A percentile compares a stretch with the other conserved stretches of the same genome.
Evolutionary conservation across 37 sponge, comb jelly and placozoan species (phyloP).

Genomic region (Bolinopsis microptera): DNA sequence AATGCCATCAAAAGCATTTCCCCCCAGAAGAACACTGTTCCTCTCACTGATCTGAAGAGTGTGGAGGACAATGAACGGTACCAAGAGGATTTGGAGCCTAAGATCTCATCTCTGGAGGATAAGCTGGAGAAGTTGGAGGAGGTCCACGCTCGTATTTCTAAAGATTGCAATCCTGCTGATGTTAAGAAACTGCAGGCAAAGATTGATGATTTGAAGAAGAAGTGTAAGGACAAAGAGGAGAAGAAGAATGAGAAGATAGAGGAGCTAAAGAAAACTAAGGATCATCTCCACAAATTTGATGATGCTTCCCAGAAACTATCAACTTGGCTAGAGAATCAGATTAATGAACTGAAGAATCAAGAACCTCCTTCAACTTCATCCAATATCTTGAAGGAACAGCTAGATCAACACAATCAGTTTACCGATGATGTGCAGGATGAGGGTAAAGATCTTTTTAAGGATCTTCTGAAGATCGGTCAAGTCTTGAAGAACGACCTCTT

Average conservation of each 20-base stretch:
- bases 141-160: slow-evolving; percentile 24
- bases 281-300: neutral
- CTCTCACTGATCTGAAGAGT: neutral
- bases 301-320: neutral
- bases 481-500: slow-evolving; percentile 46
- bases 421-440: slow-evolving; percentile 55
- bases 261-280: slow-evolving; percentile 18
- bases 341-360: slow-evolving; percentile 12
- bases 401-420: slow-evolving; percentile 2
- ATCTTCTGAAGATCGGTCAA: slow-evolving; percentile 26
- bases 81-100: slow-evolving; percentile 13
- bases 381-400: neutral
- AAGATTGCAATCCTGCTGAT: slow-evolving; percentile 50
- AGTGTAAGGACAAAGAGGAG: slow-evolving; percentile 55
- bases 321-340: slow-evolving; percentile 51
- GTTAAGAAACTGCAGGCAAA: slow-evolving; percentile 31
- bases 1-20: slow-evolving; percentile 25
- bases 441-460: slow-evolving; percentile 39
- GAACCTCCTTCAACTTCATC: slow-evolving; percentile 9
- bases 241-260: slow-evolving; percentile 51
- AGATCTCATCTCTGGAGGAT: slow-evolving; percentile 38
- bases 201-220: slow-evolving; percentile 44
- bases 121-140: slow-evolving; percentile 60
- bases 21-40: neutral
- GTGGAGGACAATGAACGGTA: slow-evolving; percentile 43